phyloP scores from a whole-genome alignment of 2,888 invertebrate species.

The Disparrhopalites patrizii region DNA sequence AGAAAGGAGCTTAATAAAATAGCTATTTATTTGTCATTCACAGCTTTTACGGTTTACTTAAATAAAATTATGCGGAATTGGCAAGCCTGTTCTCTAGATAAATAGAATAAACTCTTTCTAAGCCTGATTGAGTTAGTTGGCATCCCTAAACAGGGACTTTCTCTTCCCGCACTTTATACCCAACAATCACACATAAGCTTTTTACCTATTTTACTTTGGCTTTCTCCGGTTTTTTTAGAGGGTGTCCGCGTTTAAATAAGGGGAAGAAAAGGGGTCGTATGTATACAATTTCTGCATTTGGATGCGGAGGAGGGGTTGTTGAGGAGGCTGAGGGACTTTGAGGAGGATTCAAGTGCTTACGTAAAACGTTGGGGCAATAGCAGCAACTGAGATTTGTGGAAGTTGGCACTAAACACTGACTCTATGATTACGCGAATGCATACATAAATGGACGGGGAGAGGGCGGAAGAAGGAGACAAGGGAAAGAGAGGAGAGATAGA shows the following conservation, averaged over 20 bases:
- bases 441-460: too few relatives aligned
- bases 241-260: background rate
- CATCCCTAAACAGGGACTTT: background rate
- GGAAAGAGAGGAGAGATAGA: background rate
- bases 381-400: constrained; percentile 3
- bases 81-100: constrained; percentile 13
- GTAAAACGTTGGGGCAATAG: too few relatives aligned
- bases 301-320: too few relatives aligned
- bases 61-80: constrained; percentile 25
- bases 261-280: background rate
- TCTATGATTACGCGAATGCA: too few relatives aligned
- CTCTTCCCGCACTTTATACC: background rate
- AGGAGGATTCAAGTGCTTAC: too few relatives aligned
- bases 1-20: constrained; percentile 14
- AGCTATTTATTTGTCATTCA: constrained; percentile 18
- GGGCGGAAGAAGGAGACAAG: too few relatives aligned
- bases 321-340: too few relatives aligned
- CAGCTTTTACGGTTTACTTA: constrained; percentile 21
- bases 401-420: constrained; percentile 4
- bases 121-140: constrained; percentile 24
- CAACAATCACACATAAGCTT: constrained; percentile 6
- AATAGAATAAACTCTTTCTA: constrained; percentile 20
- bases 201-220: background rate
- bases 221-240: background rate
- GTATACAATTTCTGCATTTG: too few relatives aligned